Percentiles rank a stretch among this genome's conserved stretches.
Conservation (phyloP, 2,797 vertebrate species). For the Spondyliosoma cantharus region DNA sequence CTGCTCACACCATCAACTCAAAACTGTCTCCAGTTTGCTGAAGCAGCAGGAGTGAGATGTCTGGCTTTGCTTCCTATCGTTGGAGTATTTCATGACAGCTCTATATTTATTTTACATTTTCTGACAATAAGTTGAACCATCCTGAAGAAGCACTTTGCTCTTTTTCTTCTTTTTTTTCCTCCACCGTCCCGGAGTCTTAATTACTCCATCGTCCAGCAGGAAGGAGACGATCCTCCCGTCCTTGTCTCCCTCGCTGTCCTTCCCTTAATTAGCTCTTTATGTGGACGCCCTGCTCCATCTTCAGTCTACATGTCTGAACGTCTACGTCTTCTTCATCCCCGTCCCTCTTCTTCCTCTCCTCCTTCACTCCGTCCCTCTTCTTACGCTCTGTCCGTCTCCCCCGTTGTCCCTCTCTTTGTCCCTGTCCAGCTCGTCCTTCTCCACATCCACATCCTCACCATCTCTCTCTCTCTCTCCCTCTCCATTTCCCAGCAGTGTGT, state of each 20-base stretch:
- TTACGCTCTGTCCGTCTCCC: conserved; percentile 31
- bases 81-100: conserved; percentile 9
- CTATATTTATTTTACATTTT: background rate
- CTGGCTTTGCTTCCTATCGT: conserved; percentile 23
- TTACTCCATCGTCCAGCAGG: conserved; percentile 41
- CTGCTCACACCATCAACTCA: background rate
- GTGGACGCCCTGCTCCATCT: conserved; percentile 44
- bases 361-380: conserved; percentile 17
- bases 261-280: conserved; percentile 48
- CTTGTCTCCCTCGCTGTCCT: conserved; percentile 53
- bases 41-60: conserved; percentile 23
- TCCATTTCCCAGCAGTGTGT: conserved; percentile 76
- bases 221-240: conserved; percentile 25
- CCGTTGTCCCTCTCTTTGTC: conserved; percentile 73
- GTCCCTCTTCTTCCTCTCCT: conserved; percentile 38
- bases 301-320: conserved; percentile 25
- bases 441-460: conserved; percentile 36
- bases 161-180: background rate
- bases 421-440: conserved; percentile 65
- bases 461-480: conserved; percentile 50
- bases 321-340: conserved; percentile 28
- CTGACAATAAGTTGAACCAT: conserved; percentile 23
- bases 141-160: background rate
- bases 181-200: conserved; percentile 1
- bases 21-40: background rate